Percentiles rank a stretch among this genome's conserved stretches.
Conservation (phyloP, 2,797 vertebrate genomes). For the Neosilurus hyrtlii region DNA sequence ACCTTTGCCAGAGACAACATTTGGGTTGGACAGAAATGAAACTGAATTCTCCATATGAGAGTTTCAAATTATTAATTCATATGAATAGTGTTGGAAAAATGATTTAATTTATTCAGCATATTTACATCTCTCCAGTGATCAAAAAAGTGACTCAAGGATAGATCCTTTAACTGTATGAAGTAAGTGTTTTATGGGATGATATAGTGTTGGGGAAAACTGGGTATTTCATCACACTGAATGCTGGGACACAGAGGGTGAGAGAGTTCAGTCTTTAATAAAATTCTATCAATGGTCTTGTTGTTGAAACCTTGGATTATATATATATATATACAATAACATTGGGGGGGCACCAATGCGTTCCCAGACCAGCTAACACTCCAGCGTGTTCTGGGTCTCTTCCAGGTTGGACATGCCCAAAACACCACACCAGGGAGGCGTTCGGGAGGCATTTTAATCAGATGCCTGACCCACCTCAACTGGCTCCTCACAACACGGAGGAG, state of each 20-base stretch:
- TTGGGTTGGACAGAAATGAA: background rate
- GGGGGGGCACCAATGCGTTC: no score
- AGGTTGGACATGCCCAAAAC: no score
- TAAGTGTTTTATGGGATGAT: conserved; percentile 46
- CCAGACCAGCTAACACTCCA: no score
- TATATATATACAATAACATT: no score
- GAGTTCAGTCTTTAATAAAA: background rate
- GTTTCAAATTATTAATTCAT: background rate
- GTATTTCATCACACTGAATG: conserved; percentile 47
- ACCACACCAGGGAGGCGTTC: no score
- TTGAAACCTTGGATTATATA: no score
- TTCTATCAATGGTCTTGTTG: background rate
- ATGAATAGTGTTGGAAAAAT: background rate
- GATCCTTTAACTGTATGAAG: conserved; percentile 37
- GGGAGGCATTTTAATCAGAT: no score
- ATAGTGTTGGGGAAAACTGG: conserved; percentile 3
- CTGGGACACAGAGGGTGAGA: conserved; percentile 19
- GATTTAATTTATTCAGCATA: conserved; percentile 8
- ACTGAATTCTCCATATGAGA: background rate
- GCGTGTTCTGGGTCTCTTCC: no score
- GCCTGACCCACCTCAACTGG: no score
- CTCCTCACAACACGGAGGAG: no score
- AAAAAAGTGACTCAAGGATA: background rate
- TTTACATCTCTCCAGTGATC: background rate
- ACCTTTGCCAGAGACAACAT: conserved; percentile 4